Percentiles rank a stretch among this genome's conserved stretches.
Evolutionary conservation across 2,797 vertebrate species (phyloP).

Genomic region (Gallinago stenura): DNA sequence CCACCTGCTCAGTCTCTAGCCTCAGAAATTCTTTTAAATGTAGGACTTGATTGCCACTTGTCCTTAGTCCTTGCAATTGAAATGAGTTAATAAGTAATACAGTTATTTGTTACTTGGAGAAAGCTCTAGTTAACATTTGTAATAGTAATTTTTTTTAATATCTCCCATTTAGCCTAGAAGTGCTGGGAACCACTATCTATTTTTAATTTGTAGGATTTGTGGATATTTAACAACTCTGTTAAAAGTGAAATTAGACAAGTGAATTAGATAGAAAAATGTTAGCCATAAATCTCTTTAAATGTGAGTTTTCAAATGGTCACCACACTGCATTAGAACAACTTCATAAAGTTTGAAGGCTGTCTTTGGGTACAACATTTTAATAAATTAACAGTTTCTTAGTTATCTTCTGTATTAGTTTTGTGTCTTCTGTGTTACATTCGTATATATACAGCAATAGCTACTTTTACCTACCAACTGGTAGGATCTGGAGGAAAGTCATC

Average conservation of each 20-base stretch:
- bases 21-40: background rate
- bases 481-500: background rate
- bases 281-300: background rate
- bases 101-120: background rate
- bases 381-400: background rate
- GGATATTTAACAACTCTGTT: background rate
- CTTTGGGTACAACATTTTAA: background rate
- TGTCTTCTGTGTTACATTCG: background rate
- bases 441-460: background rate
- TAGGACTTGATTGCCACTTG: background rate
- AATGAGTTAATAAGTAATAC: background rate
- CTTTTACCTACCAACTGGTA: background rate
- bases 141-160: background rate
- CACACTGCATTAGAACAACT: background rate
- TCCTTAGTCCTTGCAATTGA: background rate
- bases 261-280: background rate
- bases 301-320: background rate
- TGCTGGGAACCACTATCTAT: background rate
- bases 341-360: background rate
- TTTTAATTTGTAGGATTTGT: background rate
- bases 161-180: background rate
- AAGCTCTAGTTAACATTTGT: background rate
- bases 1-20: background rate
- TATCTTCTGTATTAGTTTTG: background rate
- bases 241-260: too few species aligned